Base-by-base conservation (phyloP, 2,888 invertebrate species). In the Coenonympha glycerion region DNA sequence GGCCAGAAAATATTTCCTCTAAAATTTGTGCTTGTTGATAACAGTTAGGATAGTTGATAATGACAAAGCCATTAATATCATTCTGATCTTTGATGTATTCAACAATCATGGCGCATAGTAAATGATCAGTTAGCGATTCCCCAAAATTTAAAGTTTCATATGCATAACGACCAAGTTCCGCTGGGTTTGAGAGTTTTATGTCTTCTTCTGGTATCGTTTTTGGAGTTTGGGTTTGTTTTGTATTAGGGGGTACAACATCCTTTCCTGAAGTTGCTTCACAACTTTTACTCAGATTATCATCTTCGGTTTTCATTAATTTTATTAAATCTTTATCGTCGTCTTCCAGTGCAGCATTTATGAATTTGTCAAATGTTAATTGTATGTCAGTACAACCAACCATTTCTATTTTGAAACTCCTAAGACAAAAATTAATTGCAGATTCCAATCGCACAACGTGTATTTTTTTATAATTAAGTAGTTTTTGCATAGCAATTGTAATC, bases 1-100 rank as follows among this genome's bases (percentile, higher is more conserved):
- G 66, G 0, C 91, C 90, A 6, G 89, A 87, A 63, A 92, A 78
- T 1, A 81, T 80, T 71, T 89, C 88, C 71, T 92, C 92, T 24
- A 92, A 68, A 34, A 88, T 76, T 59, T 84, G 81, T 31, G 91
- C 89, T 71, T 92, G 89, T 21, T 85, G 73, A 49, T 89, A 88
- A 4, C 79, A 85, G 52, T 83, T 84, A 0, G 92, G 92, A 64
- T 89, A 92, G 67, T 92, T 91, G 33, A 92, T 71, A 39, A 92
- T 75, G n/a, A 89, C 90, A 86, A 91, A 92, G 3, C 91, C 91
- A 13, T 83, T 65, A 30, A 88, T 79, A 34, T 85, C 69, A 1
- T 65, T 49, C 52, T 89, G 73, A 24, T 75, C 77, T 65, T 88
- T 89, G 13, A 92, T 66, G 62, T 91, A 91, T 62, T 91, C 90